A percentile compares a stretch with the other conserved stretches of the same genome.
These are phyloP conservation scores for Drosophila conformis DNA, from an alignment of 2,888 invertebrate species.

Conservation along the genomic window DNA sequence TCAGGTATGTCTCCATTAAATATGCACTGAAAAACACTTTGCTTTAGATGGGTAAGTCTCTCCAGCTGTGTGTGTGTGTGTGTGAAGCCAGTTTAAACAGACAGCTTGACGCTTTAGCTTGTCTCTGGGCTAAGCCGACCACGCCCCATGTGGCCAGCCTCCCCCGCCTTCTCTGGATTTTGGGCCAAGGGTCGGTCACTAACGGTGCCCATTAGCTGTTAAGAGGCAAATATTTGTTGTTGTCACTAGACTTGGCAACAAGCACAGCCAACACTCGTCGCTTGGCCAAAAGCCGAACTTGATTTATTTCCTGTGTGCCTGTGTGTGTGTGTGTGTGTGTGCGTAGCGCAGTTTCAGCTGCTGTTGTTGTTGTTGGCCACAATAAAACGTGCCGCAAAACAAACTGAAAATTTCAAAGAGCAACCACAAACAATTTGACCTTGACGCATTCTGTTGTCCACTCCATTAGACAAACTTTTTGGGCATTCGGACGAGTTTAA, in stretches of 20 bases:
- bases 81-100: constrained; percentile 56
- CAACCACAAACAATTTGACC: constrained; percentile 47
- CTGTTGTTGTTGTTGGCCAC: constrained; percentile 35
- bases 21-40: constrained; percentile 40
- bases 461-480: constrained; percentile 38
- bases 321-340: background rate
- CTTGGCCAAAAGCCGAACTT: constrained; percentile 67
- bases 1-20: constrained; percentile 64
- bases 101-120: constrained; percentile 67
- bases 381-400: constrained; percentile 72
- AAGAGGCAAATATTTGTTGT: constrained; percentile 73
- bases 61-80: constrained; percentile 7
- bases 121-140: constrained; percentile 12
- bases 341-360: constrained; percentile 5
- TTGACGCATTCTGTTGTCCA: constrained; percentile 54
- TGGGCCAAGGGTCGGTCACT: constrained; percentile 48
- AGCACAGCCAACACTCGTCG: constrained; percentile 17
- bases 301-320: constrained; percentile 71
- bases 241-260: constrained; percentile 48
- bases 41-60: constrained; percentile 31
- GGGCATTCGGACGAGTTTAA: constrained; percentile 6
- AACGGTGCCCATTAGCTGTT: constrained; percentile 74
- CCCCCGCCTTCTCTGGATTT: background rate
- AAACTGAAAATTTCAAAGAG: constrained; percentile 35
- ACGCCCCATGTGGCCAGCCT: constrained; percentile 15